Conservation (phyloP, 1,140 invertebrate genomes). For the Cydia splendana region DNA sequence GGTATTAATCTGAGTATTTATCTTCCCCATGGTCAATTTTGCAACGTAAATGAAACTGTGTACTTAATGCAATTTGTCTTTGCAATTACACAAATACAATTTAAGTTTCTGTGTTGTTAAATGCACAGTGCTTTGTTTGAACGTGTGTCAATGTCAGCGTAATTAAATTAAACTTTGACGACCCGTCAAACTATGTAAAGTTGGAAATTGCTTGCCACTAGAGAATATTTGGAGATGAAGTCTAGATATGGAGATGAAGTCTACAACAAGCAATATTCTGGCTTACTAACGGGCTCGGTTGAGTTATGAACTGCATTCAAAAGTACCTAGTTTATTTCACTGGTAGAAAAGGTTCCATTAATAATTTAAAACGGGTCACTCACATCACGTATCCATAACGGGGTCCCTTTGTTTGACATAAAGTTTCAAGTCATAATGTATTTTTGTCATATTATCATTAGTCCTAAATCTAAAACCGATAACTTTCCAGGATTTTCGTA, state of each 20-base stretch:
- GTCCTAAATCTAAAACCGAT: too few relatives aligned
- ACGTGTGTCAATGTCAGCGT: conserved; percentile 27
- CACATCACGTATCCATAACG: too few relatives aligned
- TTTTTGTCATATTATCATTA: too few relatives aligned
- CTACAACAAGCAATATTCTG: not conserved
- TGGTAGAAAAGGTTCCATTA: not conserved
- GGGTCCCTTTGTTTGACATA: too few relatives aligned
- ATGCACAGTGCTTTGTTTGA: conserved; percentile 1
- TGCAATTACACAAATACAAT: conserved; percentile 26
- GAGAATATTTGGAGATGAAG: conserved; percentile 11
- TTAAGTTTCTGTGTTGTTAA: conserved; percentile 9
- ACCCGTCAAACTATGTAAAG: conserved; percentile 11
- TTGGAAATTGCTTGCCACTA: conserved; percentile 14
- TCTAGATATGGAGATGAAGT: conserved; percentile 3
- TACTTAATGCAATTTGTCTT: conserved; percentile 5
- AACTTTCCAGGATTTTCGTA: too few relatives aligned
- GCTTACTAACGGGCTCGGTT: not conserved
- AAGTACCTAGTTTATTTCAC: not conserved
- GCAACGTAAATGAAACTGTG: not conserved
- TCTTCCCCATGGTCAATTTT: not conserved
- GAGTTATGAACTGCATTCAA: not conserved
- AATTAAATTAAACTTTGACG: conserved; percentile 32
- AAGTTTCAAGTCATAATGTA: too few relatives aligned
- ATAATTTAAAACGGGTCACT: too few relatives aligned
- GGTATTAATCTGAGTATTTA: not conserved